Conservation (phyloP, 2,113 vertebrate genomes). For the Corythoichthys intestinalis region DNA sequence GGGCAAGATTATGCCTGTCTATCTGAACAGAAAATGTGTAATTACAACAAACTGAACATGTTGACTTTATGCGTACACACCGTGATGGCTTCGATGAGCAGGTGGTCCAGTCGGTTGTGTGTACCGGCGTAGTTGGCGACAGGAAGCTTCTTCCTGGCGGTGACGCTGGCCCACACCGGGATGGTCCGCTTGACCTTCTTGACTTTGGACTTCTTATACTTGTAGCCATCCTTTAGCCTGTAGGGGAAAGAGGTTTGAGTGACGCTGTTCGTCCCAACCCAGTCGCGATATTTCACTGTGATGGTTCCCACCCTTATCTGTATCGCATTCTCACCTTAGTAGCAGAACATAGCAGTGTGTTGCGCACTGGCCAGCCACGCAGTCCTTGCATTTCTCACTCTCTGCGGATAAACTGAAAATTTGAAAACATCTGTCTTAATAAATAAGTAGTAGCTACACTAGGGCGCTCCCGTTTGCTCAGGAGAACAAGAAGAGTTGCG, state of each 20-base stretch:
- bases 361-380: slow-evolving; percentile 67
- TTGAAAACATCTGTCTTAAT: slow-evolving; percentile 65
- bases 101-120: slow-evolving; percentile 90
- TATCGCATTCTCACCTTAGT: slow-evolving; percentile 67
- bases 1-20: too few relatives aligned
- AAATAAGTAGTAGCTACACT: slow-evolving; percentile 20
- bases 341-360: slow-evolving; percentile 75
- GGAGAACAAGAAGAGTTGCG: slow-evolving; percentile 20
- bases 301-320: slow-evolving; percentile 64
- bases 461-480: neutral
- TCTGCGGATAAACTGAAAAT: slow-evolving; percentile 62
- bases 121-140: slow-evolving; percentile 84
- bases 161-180: slow-evolving; percentile 90
- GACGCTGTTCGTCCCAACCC: slow-evolving; percentile 5
- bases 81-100: slow-evolving; percentile 91
- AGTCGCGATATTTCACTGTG: slow-evolving; percentile 72
- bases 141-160: slow-evolving; percentile 82
- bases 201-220: slow-evolving; percentile 83
- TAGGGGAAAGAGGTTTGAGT: slow-evolving; percentile 37
- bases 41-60: neutral
- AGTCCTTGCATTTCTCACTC: slow-evolving; percentile 72
- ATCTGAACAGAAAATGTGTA: neutral
- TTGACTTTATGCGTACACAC: slow-evolving; percentile 49
- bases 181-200: slow-evolving; percentile 96
- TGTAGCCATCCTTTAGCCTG: slow-evolving; percentile 86